phyloP scores from a whole-genome alignment of 2,888 invertebrate species.

The Limenitis camilla region DNA sequence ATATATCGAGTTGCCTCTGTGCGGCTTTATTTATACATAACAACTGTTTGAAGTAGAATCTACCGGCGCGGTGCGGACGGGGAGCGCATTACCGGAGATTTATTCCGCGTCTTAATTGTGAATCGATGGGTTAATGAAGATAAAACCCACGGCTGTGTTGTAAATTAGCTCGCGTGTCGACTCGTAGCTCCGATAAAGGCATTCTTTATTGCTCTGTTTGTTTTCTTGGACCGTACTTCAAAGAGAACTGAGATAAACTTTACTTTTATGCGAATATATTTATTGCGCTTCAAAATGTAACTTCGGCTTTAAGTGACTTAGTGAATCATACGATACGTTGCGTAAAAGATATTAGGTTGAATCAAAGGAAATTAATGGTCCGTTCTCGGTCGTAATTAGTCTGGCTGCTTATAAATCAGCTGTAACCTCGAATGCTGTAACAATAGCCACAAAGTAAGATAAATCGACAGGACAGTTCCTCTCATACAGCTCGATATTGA shows the following conservation, averaged over 20 bases:
- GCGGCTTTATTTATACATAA: slow-evolving; percentile 74
- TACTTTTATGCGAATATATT: slow-evolving; percentile 68
- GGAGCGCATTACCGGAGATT: slow-evolving; percentile 73
- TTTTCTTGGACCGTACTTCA: slow-evolving; percentile 71
- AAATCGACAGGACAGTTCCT: slow-evolving; percentile 62
- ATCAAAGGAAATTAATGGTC: slow-evolving; percentile 55
- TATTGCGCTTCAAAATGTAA: slow-evolving; percentile 47
- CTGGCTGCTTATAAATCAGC: slow-evolving; percentile 67
- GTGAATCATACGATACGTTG: slow-evolving; percentile 29
- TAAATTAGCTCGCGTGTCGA: slow-evolving; percentile 75
- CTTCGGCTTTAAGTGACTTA: slow-evolving; percentile 30
- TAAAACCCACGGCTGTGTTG: slow-evolving; percentile 74
- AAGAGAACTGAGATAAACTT: slow-evolving; percentile 69
- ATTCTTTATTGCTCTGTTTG: slow-evolving; percentile 74
- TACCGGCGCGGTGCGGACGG: slow-evolving; percentile 69
- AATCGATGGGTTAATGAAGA: slow-evolving; percentile 76
- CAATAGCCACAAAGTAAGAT: slow-evolving; percentile 70
- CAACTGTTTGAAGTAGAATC: slow-evolving; percentile 74
- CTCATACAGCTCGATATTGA: slow-evolving; percentile 64
- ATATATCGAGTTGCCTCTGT: slow-evolving; percentile 75
- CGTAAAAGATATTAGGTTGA: slow-evolving; percentile 47
- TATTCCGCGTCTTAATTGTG: slow-evolving; percentile 75
- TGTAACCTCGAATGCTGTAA: slow-evolving; percentile 55
- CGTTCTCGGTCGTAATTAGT: slow-evolving; percentile 62
- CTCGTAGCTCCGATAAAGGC: slow-evolving; percentile 72